These are phyloP conservation scores for Argyresthia albistria DNA, from an alignment of 2,888 invertebrate genomes.

Conservation along the genomic window DNA sequence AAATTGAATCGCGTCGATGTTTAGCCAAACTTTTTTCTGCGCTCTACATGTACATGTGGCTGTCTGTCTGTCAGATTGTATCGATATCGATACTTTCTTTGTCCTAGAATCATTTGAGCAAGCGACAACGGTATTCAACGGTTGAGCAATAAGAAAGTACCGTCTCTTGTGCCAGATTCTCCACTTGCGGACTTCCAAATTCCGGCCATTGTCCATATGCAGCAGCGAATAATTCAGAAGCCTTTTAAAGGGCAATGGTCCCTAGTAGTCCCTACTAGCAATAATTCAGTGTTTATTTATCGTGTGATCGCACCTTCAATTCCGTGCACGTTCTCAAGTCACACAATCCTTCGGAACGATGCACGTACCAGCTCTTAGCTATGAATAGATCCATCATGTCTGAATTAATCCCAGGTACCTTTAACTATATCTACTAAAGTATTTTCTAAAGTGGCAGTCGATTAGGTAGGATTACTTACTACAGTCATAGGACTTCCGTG, in stretches of 20 bases:
- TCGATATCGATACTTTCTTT: slow-evolving; percentile 39
- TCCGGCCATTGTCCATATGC: slow-evolving; percentile 6
- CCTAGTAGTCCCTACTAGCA: slow-evolving; percentile 18
- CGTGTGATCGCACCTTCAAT: slow-evolving; percentile 40
- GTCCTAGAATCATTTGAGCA: slow-evolving; percentile 39
- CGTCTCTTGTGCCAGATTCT: slow-evolving; percentile 36
- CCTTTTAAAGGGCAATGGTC: slow-evolving; percentile 43
- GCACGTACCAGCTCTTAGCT: too few species aligned
- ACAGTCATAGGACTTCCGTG: neutral
- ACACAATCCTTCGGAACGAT: slow-evolving; percentile 44
- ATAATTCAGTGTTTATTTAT: slow-evolving; percentile 39
- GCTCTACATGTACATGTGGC: too few species aligned
- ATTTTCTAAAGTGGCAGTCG: too few species aligned
- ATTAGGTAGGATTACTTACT: too few species aligned
- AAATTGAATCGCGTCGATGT: slow-evolving; percentile 1
- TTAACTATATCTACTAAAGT: too few species aligned
- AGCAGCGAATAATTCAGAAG: slow-evolving; percentile 6
- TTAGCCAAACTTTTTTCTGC: neutral
- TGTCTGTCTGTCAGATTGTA: neutral
- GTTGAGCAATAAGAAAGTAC: slow-evolving; percentile 45
- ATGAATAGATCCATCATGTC: too few species aligned
- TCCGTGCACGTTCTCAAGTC: slow-evolving; percentile 63
- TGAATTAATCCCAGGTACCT: too few species aligned
- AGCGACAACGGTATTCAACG: slow-evolving; percentile 32
- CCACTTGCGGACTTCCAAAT: slow-evolving; percentile 12